Base-by-base conservation (phyloP, 2,113 vertebrate genomes). In the Pleuronectes platessa region DNA sequence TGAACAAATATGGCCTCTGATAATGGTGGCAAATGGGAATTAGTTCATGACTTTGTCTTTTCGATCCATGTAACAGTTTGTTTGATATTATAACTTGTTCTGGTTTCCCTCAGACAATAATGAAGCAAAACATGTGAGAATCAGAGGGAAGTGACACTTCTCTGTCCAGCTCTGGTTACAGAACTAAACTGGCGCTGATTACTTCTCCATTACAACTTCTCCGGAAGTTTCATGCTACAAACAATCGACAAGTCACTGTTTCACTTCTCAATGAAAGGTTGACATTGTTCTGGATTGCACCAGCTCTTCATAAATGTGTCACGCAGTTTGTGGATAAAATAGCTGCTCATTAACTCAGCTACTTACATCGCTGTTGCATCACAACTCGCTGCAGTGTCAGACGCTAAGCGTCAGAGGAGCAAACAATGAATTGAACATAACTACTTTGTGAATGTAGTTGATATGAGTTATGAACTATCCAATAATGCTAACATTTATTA, bases 301-400 rank as follows among this genome's bases (percentile, higher is more conserved):
- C 80, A 63, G 58, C 63, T 68, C 23, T 66, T 63, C 12, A 42
- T 78, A 27, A 66, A 83, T 37, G 9, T 17, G 12, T 49, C 27
- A 9, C 18, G 4, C 1, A 18, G 20, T 67, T 20, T 63, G 65
- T 61, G 14, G 31, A 55, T 18, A n/a, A 21, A 54, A 7, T n/a
- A 54, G 18, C 20, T 49, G 14, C 13, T 49, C 45, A 49, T 18
- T 17, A 49, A 49, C 45, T 49, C 21, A 15, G 9, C 10, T 2
- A 11, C 27, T 53, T 18, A 61, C 26, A 37, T 55, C 3, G 3
- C 6, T 24, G 14, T 10, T 9, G 26, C 4, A 15, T 23, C 11
- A 12, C 12, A 55, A 26, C 37, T 62, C 21, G 5, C 17, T 10
- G 11, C 18, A n/a, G 7, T 63, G 42, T 4, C 31, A 37, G 21